Conservation (phyloP, 2,888 invertebrate species). For the Chrysotoxum bicinctum region DNA sequence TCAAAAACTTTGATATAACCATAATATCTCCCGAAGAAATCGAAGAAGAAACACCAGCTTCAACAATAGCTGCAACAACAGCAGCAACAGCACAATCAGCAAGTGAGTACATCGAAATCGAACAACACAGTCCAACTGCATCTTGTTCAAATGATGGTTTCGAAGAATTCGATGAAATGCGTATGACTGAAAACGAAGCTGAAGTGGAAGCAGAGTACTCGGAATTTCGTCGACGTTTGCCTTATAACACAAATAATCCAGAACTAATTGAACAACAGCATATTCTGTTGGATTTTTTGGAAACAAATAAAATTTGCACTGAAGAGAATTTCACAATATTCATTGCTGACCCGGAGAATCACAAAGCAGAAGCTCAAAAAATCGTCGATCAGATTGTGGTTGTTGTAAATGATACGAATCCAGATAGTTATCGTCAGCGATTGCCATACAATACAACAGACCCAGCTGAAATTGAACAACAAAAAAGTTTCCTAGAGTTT, state of each 20-base stretch:
- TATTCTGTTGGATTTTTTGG: slow-evolving; percentile 79
- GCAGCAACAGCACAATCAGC: neutral
- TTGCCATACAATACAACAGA: slow-evolving; percentile 76
- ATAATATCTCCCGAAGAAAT: slow-evolving; percentile 73
- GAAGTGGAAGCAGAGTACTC: slow-evolving; percentile 73
- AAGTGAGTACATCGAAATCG: neutral
- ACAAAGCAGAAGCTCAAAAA: slow-evolving; percentile 78
- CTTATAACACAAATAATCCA: slow-evolving; percentile 79
- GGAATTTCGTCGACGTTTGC: slow-evolving; percentile 77
- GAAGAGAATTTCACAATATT: slow-evolving; percentile 80
- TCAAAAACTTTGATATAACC: slow-evolving; percentile 77
- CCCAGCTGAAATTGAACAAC: slow-evolving; percentile 73
- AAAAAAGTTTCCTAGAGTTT: slow-evolving; percentile 74
- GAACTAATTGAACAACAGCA: slow-evolving; percentile 78
- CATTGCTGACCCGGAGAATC: slow-evolving; percentile 79
- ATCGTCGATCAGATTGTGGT: slow-evolving; percentile 78
- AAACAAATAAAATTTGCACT: slow-evolving; percentile 79
- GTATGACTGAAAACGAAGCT: slow-evolving; percentile 17
- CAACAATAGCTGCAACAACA: neutral
- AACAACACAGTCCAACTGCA: slow-evolving; percentile 33
- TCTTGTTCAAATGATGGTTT: slow-evolving; percentile 49
- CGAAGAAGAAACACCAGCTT: slow-evolving; percentile 8
- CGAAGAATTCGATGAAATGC: slow-evolving; percentile 52
- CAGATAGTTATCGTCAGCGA: slow-evolving; percentile 72
- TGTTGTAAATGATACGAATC: slow-evolving; percentile 73